A percentile compares a stretch with the other conserved stretches of the same genome.
phyloP scores from a whole-genome alignment of 2,797 vertebrate genomes.

The Hypotaenidia okinawae region DNA sequence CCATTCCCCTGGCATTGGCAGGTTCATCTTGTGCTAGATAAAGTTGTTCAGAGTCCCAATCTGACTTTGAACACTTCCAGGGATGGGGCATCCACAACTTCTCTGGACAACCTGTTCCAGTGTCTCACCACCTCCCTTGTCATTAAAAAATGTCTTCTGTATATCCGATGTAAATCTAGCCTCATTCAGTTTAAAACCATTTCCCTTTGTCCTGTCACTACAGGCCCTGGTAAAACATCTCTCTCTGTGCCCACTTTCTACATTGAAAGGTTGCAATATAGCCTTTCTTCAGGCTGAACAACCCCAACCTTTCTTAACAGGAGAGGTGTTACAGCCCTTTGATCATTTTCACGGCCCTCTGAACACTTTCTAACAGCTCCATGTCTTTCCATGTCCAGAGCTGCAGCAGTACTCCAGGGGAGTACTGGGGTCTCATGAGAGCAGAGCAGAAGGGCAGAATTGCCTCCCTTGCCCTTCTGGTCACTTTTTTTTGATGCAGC shows the following conservation, averaged over 20 bases:
- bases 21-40: background rate
- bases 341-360: background rate
- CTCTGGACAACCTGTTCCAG: background rate
- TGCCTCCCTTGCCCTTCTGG: background rate
- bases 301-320: background rate
- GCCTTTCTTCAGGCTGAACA: background rate
- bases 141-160: background rate
- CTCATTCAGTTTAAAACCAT: background rate
- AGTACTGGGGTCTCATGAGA: too few relatives aligned
- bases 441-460: background rate
- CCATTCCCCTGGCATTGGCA: fast-evolving
- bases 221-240: background rate
- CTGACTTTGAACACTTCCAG: background rate
- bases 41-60: background rate
- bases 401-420: background rate
- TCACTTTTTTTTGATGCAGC: background rate
- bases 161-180: background rate
- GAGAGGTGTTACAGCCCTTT: background rate
- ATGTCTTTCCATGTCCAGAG: background rate
- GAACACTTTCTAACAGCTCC: background rate
- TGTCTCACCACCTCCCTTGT: background rate
- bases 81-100: background rate
- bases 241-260: background rate
- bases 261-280: background rate
- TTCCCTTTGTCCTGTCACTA: background rate